Percentiles rank a stretch among this genome's conserved stretches.
phyloP scores from a whole-genome alignment of 2,888 invertebrate genomes.

The Xanthorhoe spadicearia region DNA sequence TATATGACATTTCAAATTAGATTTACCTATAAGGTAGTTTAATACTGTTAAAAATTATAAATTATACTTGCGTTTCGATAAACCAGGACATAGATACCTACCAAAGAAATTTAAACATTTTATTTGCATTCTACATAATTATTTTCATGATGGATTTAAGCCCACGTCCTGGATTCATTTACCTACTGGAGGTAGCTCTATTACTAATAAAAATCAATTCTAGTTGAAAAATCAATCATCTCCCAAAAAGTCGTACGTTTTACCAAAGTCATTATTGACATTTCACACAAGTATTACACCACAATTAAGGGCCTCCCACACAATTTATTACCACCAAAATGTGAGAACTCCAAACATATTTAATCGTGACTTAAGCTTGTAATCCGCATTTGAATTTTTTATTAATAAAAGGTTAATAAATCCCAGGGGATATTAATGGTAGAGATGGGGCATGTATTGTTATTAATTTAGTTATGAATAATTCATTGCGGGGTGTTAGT shows the following conservation, averaged over 20 bases:
- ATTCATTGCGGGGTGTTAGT: slow-evolving; percentile 47
- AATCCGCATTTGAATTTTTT: slow-evolving; percentile 81
- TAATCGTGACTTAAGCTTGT: slow-evolving; percentile 70
- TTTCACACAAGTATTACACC: slow-evolving; percentile 63
- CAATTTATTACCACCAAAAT: slow-evolving; percentile 37
- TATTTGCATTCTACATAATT: too few species aligned
- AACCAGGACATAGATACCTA: too few species aligned
- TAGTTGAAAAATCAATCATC: neutral
- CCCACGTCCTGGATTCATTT: too few species aligned
- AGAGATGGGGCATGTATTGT: slow-evolving; percentile 67
- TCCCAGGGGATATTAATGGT: slow-evolving; percentile 57
- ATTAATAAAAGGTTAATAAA: slow-evolving; percentile 71
- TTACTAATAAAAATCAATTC: too few species aligned
- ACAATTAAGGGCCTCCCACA: slow-evolving; percentile 44
- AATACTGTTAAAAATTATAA: too few species aligned
- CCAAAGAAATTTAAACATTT: too few species aligned
- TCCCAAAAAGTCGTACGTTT: slow-evolving; percentile 5
- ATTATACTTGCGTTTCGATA: too few species aligned
- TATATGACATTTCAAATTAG: too few species aligned
- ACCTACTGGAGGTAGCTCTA: too few species aligned
- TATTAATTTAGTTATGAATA: slow-evolving; percentile 80
- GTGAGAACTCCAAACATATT: slow-evolving; percentile 67
- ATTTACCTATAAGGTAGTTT: too few species aligned
- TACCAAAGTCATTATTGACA: slow-evolving; percentile 54
- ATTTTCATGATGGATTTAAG: too few species aligned